These are phyloP conservation scores for Phylloscopus trochiloides DNA, from an alignment of 2,113 vertebrate genomes.

Conservation along the genomic window DNA sequence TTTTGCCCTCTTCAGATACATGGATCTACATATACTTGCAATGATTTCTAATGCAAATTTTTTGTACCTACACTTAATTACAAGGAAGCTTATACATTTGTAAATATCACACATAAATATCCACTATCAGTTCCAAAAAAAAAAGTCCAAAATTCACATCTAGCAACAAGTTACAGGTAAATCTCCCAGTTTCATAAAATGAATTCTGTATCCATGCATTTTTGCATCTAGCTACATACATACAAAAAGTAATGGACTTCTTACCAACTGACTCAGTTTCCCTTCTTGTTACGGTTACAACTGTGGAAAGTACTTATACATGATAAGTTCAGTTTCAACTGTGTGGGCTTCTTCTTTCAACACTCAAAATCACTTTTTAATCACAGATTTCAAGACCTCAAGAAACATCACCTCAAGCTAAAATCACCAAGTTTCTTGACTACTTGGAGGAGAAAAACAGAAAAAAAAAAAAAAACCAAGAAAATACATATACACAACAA, in stretches of 20 bases:
- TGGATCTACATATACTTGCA: not conserved
- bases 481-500: not conserved
- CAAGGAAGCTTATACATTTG: not conserved
- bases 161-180: not conserved
- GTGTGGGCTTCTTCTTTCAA: not conserved
- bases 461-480: rapidly evolving
- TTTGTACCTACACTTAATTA: not conserved
- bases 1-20: not conserved
- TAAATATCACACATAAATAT: not conserved
- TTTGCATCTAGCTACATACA: not conserved
- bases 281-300: not conserved
- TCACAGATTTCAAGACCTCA: not conserved
- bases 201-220: not conserved
- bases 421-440: not conserved
- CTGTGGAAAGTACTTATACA: not conserved
- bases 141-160: not conserved
- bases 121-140: not conserved
- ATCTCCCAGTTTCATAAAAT: not conserved
- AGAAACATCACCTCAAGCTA: not conserved
- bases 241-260: not conserved
- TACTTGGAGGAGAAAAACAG: not conserved
- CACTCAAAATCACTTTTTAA: not conserved
- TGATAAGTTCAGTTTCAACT: not conserved
- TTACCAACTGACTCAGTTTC: not conserved
- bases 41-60: not conserved